Percentiles rank a stretch among this genome's conserved stretches.
These are phyloP conservation scores for Choloepus hoffmanni DNA, from an alignment of 2,113 vertebrate genomes.

Conservation along the genomic window DNA sequence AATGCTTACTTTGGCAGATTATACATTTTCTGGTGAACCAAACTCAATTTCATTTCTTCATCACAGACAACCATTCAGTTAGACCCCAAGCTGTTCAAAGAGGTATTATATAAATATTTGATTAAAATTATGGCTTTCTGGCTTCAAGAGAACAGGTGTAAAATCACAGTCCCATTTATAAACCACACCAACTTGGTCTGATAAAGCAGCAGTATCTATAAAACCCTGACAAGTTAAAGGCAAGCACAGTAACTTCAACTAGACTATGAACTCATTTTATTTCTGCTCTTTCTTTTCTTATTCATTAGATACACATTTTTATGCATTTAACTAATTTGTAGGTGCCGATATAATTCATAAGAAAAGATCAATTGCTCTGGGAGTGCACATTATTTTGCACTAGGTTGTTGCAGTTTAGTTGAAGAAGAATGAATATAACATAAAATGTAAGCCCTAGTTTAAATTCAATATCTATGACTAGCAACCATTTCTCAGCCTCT, in stretches of 20 bases:
- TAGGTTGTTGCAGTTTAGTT: not conserved
- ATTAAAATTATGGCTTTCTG: constrained; percentile 68
- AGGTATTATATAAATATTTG: constrained; percentile 73
- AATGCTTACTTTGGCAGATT: not conserved
- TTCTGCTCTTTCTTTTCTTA: not conserved
- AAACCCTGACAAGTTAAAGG: constrained; percentile 41
- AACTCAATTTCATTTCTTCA: constrained; percentile 61
- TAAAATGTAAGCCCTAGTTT: not conserved
- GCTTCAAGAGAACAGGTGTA: constrained; percentile 55
- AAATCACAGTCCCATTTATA: constrained; percentile 46
- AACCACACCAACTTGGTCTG: not conserved
- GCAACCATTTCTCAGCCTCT: not conserved
- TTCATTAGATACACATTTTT: not conserved
- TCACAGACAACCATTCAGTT: constrained; percentile 55
- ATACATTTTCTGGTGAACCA: constrained; percentile 42
- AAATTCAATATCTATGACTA: no score
- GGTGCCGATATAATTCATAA: not conserved
- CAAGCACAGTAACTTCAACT: not conserved
- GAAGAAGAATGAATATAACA: constrained; percentile 23
- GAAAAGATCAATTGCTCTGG: not conserved
- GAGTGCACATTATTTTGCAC: not conserved
- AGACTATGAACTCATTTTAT: constrained; percentile 43
- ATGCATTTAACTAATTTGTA: not conserved
- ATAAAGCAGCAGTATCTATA: constrained; percentile 44
- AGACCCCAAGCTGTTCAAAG: constrained; percentile 43